Evolutionary conservation across 1,140 invertebrate species (phyloP), one percentile per base, ranked within the genome.

Genomic region (Kradibia gibbosae): DNA sequence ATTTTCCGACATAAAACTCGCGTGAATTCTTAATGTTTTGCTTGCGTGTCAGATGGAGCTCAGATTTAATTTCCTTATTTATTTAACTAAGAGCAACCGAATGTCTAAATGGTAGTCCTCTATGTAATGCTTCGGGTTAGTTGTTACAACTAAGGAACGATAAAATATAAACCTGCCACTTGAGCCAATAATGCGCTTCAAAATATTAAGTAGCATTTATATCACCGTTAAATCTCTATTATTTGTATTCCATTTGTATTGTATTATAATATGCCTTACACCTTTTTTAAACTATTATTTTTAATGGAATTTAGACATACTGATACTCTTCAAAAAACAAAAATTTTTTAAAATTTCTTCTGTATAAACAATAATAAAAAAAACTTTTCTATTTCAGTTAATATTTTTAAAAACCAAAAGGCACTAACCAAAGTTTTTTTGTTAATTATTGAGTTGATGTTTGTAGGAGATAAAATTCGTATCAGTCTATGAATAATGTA

Each of bases 11-110:
- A 31, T 48, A 48, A 48, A 71, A 45, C 70, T 71, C 70, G 4
- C 25, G 42, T 71, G 70, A 71, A 71, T 71, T 71, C 25, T 71
- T 71, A 48, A 48, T 48, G 42, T 48, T 42, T 71, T 28, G 22
- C 25, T 71, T 71, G 39, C 42, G 39, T 48, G 39, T 42, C 70
- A 71, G n/a, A 48, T 71, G 42, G 39, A 48, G 39, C 70, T 45
- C n/a, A 31, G 39, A 13, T 71, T 71, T 71, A 48, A 71, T 71
- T 71, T 71, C 70, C 70, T 22, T 71, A 42, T 71, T 71, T 71
- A 48, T 71, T 71, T 71, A 71, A 71, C 42, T 39, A 71, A 71
- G 70, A 71, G 39, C n/a, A n/a, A 11, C 34, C 15, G 10, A n/a
- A 1, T 0, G 4, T 48, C 25, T 15, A 28, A 71, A 39, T 15